Percentiles rank a stretch among this genome's conserved stretches.
Evolutionary conservation across 2,113 vertebrate species (phyloP).

Genomic region (Rhegmatorhina hoffmannsi): DNA sequence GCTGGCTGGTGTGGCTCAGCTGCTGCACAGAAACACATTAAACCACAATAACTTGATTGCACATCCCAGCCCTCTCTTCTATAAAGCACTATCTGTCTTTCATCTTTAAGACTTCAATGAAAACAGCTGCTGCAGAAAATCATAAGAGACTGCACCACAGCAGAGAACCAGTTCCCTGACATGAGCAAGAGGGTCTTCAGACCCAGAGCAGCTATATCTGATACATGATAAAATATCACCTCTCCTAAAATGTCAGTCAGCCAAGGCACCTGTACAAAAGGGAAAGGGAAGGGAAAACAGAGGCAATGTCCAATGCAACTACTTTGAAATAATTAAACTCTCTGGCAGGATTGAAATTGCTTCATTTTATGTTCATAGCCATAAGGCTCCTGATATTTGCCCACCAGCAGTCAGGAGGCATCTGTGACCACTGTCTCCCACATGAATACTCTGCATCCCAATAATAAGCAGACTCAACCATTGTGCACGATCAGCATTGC

Average conservation of each 20-base stretch:
- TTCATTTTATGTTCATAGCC: neutral
- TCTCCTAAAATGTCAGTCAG: neutral
- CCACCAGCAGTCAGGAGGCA: neutral
- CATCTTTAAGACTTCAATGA: neutral
- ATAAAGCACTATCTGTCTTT: neutral
- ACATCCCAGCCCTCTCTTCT: neutral
- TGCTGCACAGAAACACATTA: conserved; percentile 1
- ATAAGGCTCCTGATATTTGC: neutral
- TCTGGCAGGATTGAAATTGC: neutral
- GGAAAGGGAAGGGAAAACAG: neutral
- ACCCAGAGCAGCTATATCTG: neutral
- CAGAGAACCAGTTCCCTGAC: neutral
- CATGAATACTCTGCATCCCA: neutral
- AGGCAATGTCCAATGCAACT: neutral
- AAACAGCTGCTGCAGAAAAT: neutral
- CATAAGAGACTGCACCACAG: neutral
- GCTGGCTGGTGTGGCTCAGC: neutral
- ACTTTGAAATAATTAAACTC: neutral
- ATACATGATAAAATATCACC: neutral
- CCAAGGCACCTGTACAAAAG: neutral
- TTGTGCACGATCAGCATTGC: neutral
- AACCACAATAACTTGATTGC: neutral
- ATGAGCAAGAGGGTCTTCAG: neutral
- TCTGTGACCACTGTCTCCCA: neutral
- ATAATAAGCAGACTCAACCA: neutral